Evolutionary conservation across 2,797 vertebrate genomes (phyloP).

Genomic region (Nyctibius grandis): DNA sequence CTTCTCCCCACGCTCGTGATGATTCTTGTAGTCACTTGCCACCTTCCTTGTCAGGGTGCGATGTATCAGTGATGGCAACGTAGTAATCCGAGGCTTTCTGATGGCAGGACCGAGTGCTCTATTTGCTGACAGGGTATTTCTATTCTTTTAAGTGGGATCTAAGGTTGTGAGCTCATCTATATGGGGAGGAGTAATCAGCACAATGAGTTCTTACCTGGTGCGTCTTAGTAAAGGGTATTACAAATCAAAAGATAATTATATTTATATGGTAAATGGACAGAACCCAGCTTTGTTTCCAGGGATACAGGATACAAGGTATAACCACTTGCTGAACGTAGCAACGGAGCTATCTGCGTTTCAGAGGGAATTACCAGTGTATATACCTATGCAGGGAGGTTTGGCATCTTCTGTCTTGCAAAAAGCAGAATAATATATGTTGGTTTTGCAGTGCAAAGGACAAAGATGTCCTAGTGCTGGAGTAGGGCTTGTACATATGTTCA

Average conservation of each 20-base stretch:
- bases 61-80: background rate
- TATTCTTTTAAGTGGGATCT: background rate
- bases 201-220: background rate
- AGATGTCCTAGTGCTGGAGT: background rate
- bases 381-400: fast-evolving
- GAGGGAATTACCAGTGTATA: background rate
- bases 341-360: fast-evolving
- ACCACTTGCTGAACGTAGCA: background rate
- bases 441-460: background rate
- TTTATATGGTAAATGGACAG: background rate
- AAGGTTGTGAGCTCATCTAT: background rate
- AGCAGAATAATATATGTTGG: fast-evolving
- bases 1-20: fast-evolving
- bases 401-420: background rate
- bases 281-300: background rate
- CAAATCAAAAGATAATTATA: background rate
- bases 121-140: background rate
- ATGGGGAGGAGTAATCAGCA: background rate
- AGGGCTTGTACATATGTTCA: background rate
- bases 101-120: background rate
- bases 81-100: background rate
- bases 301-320: background rate
- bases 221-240: background rate
- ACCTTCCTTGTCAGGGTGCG: background rate
- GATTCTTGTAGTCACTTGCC: too few species aligned